These are phyloP conservation scores for Criorhina ranunculi DNA, from an alignment of 2,888 invertebrate genomes.

Conservation along the genomic window DNA sequence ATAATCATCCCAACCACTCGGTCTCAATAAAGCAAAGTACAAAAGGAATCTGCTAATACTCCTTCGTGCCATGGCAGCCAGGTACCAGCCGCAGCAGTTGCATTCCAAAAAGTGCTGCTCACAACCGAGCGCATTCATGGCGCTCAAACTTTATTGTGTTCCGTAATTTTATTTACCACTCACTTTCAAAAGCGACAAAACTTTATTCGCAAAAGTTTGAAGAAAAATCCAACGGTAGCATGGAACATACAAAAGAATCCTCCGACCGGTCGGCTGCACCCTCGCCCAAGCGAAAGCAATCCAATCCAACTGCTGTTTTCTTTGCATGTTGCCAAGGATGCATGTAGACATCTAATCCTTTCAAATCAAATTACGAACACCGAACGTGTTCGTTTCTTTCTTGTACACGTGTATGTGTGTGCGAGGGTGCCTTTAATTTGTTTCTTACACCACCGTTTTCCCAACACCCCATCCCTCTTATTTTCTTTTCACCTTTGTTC, in stretches of 20 bases:
- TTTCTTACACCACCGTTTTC: conserved; percentile 46
- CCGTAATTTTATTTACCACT: conserved; percentile 75
- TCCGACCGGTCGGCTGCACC: neutral
- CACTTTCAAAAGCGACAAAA: conserved; percentile 74
- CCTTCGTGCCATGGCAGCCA: conserved; percentile 2
- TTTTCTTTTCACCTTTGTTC: conserved; percentile 31
- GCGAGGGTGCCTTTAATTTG: conserved; percentile 69
- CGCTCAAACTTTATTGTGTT: conserved; percentile 69
- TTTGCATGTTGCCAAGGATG: conserved; percentile 75
- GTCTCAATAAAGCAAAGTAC: conserved; percentile 6
- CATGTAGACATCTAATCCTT: conserved; percentile 76
- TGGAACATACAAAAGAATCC: conserved; percentile 63
- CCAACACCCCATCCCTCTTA: neutral
- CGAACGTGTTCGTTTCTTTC: conserved; percentile 73
- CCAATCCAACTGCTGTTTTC: conserved; percentile 61
- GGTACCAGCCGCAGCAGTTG: neutral
- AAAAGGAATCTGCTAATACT: conserved; percentile 59
- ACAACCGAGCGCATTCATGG: conserved; percentile 46
- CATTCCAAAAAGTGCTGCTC: conserved; percentile 52
- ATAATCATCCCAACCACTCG: conserved; percentile 35
- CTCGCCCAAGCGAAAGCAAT: conserved; percentile 27
- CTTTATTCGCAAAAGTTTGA: conserved; percentile 66
- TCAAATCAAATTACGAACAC: conserved; percentile 75
- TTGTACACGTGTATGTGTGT: conserved; percentile 22
- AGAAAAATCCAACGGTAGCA: conserved; percentile 51